phyloP scores from a whole-genome alignment of 2,888 invertebrate species.

The Trypoxylon attenuatum region DNA sequence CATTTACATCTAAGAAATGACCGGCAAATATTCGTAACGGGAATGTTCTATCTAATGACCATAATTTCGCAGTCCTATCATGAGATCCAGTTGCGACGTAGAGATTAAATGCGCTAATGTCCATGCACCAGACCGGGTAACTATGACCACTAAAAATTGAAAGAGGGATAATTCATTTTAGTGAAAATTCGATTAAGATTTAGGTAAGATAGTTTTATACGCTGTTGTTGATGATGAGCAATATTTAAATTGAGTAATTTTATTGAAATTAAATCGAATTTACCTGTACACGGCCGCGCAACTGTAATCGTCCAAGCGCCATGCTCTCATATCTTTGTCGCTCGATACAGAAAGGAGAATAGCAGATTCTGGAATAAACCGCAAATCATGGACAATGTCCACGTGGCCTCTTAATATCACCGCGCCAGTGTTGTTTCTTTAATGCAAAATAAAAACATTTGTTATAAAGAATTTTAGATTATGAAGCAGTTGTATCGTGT shows the following conservation, averaged over 20 bases:
- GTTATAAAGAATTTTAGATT: too few relatives aligned
- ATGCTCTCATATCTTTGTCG: conserved; percentile 86
- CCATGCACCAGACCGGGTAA: conserved; percentile 93
- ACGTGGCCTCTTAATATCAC: conserved; percentile 83
- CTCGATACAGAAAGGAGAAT: conserved; percentile 85
- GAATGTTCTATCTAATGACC: conserved; percentile 87
- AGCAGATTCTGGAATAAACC: conserved; percentile 78
- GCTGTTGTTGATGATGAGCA: too few relatives aligned
- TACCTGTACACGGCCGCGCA: conserved; percentile 84
- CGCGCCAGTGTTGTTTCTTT: conserved; percentile 78
- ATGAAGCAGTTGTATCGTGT: too few relatives aligned
- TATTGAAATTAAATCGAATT: too few relatives aligned
- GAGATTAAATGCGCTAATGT: conserved; percentile 79
- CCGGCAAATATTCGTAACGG: conserved; percentile 91
- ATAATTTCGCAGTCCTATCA: conserved; percentile 87
- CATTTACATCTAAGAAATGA: conserved; percentile 91
- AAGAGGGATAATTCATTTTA: neutral
- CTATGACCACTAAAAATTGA: conserved; percentile 82
- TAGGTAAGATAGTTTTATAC: too few relatives aligned
- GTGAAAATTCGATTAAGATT: too few relatives aligned
- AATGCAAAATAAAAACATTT: neutral
- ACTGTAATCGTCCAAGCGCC: conserved; percentile 82
- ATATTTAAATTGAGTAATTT: too few relatives aligned
- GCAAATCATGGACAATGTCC: conserved; percentile 82
- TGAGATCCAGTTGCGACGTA: conserved; percentile 88